These are phyloP conservation scores for Rhinatrema bivittatum DNA, from an alignment of 2,797 vertebrate genomes.

Conservation along the genomic window DNA sequence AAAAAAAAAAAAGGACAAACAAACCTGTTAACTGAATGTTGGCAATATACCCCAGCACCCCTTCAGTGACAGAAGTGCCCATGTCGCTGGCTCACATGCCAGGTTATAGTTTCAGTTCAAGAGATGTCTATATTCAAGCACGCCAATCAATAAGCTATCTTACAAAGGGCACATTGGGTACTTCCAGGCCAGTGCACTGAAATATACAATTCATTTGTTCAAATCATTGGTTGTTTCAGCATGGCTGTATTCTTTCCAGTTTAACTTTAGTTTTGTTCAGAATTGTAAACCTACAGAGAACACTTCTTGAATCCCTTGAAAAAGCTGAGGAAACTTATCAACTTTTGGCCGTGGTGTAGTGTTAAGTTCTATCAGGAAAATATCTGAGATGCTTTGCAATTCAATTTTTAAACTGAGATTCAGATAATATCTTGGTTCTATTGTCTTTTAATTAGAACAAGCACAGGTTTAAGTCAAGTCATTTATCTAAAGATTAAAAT, in stretches of 20 bases:
- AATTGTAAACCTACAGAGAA: neutral
- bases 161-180: conserved; percentile 12
- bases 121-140: conserved; percentile 9
- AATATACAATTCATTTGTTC: conserved; percentile 3
- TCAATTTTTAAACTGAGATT: neutral
- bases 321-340: neutral
- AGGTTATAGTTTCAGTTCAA: conserved; percentile 11
- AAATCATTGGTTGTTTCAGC: neutral
- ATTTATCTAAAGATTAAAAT: conserved; percentile 30
- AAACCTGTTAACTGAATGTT: neutral
- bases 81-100: neutral
- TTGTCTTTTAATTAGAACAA: conserved; percentile 6
- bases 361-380: neutral
- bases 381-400: neutral
- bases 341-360: neutral
- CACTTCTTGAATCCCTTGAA: neutral
- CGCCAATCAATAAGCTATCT: conserved; percentile 27
- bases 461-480: conserved; percentile 9
- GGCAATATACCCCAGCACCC: conserved; percentile 1
- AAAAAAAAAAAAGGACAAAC: too few species aligned
- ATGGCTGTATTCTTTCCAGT: conserved; percentile 17
- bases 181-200: conserved; percentile 18
- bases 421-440: neutral
- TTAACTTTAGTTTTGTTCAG: conserved; percentile 1
- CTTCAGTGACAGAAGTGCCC: neutral